Base-by-base conservation (phyloP, 1,140 invertebrate species). In the Tetragonula clypearis region DNA sequence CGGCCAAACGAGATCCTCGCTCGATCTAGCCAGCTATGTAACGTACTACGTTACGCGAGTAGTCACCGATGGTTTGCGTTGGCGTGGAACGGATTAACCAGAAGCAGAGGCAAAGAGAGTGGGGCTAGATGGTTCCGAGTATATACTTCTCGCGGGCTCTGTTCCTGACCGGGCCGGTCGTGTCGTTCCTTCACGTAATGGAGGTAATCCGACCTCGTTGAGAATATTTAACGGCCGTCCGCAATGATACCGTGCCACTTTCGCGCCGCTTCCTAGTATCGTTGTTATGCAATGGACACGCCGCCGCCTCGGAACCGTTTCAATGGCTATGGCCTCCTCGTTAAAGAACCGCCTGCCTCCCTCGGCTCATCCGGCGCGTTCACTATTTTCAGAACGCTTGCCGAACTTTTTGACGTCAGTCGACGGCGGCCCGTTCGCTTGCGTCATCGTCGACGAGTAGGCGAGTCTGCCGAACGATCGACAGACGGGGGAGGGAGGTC, bases 141-240 rank as follows among this genome's bases (percentile, higher is more conserved):
- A 84, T 35, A 8, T 8, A 53, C n/a, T 68, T 35, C 49, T 66
- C 23, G 19, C 23, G 77, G 41, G 82, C 66, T 65, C 41, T 69
- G 41, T 74, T 85, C 58, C 58, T 74, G 76, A 79, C 69, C 73
- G 76, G 72, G 55, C 49, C 79, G 74, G 85, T 82, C 58, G 75
- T 66, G 85, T 69, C 82, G 88, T 89, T 87, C 81, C 85, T 83
- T 86, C 65, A 55, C 86, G 81, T 89, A 90, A 90, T 90, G 81
- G 88, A 89, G 74, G 88, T 89, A 90, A 90, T 90, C 85, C 88
- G 88, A 90, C 88, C 88, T 90, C 88, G 88, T 90, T 90, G 88
- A 89, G 88, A 89, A 90, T 90, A 89, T 90, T 90, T 90, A 90
- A 90, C 85, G 78, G 88, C 73, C 74, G 79, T 66, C 76, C 82